Conservation (phyloP, 2,888 invertebrate genomes). For the Petrolisthes cinctipes region DNA sequence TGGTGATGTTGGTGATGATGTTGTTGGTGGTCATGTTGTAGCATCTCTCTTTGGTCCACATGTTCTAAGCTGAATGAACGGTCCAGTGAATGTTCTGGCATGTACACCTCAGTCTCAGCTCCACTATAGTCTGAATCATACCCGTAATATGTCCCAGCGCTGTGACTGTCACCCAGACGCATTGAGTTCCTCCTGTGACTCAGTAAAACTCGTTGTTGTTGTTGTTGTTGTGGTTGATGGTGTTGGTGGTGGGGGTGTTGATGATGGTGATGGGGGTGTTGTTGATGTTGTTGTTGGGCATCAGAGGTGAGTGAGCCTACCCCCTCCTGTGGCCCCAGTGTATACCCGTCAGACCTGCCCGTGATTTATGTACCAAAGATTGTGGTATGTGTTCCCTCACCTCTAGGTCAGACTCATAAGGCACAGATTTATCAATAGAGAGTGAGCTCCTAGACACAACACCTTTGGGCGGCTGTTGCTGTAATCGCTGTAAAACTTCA, state of each 20-base stretch:
- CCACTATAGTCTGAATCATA: slow-evolving; percentile 65
- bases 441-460: slow-evolving; percentile 48
- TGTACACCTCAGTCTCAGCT: slow-evolving; percentile 65
- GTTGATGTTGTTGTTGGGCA: not conserved
- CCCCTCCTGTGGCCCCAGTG: slow-evolving; percentile 16
- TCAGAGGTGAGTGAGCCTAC: not conserved
- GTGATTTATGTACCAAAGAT: slow-evolving; percentile 39
- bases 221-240: slow-evolving; percentile 10
- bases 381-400: slow-evolving; percentile 52
- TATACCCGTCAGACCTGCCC: slow-evolving; percentile 41
- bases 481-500: slow-evolving; percentile 41
- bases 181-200: slow-evolving; percentile 42
- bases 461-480: slow-evolving; percentile 18
- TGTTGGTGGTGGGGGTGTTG: slow-evolving; percentile 14
- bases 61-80: slow-evolving; percentile 60
- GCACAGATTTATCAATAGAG: slow-evolving; percentile 59
- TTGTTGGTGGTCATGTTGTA: slow-evolving; percentile 5
- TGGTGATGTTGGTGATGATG: not conserved
- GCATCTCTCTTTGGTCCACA: slow-evolving; percentile 36
- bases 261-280: too few relatives aligned
- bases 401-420: slow-evolving; percentile 55
- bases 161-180: slow-evolving; percentile 51
- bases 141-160: slow-evolving; percentile 64
- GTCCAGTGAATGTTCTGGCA: slow-evolving; percentile 62
- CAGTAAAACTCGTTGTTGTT: not conserved